These are phyloP conservation scores for Cacoxenus indagator DNA, from an alignment of 2,888 invertebrate genomes.

Conservation along the genomic window DNA sequence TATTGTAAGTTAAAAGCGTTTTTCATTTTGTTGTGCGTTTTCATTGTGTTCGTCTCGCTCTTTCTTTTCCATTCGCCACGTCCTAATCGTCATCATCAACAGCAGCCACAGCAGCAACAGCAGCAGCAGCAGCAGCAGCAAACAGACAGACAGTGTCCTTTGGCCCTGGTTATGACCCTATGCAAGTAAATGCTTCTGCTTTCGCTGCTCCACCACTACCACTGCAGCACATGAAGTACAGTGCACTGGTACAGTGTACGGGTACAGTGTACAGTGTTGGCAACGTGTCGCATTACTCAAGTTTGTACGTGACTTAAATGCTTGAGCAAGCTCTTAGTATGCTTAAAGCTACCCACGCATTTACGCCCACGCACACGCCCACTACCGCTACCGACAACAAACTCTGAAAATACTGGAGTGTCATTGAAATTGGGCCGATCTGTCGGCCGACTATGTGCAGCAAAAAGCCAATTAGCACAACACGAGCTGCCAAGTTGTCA, in stretches of 20 bases:
- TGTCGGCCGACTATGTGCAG: background rate
- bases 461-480: constrained; percentile 12
- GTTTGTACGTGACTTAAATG: constrained; percentile 61
- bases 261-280: too few species aligned
- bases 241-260: background rate
- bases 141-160: background rate
- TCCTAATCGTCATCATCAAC: background rate
- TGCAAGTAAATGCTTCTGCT: background rate
- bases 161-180: too few species aligned
- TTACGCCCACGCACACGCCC: background rate
- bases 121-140: background rate
- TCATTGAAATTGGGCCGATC: background rate
- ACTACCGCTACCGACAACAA: background rate
- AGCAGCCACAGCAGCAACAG: background rate
- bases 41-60: too few species aligned
- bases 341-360: background rate
- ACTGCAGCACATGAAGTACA: background rate
- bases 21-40: too few species aligned
- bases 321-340: constrained; percentile 36
- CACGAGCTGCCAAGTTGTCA: background rate
- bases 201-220: background rate
- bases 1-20: too few species aligned
- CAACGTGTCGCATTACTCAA: constrained; percentile 65
- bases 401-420: background rate
- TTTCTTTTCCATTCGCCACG: too few species aligned